Base-by-base conservation (phyloP, 2,797 vertebrate genomes). In the Intellagama lesueurii region DNA sequence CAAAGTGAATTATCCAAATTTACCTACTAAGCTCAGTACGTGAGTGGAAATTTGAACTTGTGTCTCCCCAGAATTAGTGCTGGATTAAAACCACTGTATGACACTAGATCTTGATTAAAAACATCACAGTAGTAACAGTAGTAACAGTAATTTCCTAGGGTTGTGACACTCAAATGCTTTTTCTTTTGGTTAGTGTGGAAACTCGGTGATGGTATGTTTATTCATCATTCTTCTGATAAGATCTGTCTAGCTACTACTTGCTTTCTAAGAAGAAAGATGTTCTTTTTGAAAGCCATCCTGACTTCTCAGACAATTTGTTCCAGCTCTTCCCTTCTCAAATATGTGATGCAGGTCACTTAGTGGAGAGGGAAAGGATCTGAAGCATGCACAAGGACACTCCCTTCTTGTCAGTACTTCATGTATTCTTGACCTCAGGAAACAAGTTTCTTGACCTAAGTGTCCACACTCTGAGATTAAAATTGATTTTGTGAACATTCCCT, bases 171-270 rank as follows among this genome's bases (percentile, higher is more conserved):
- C 4, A 24, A 35, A 35, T 81, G 7, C 35, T 11, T 47, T 28
- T 60, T 56, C 24, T 22, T 72, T 82, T 76, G n/a, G n/a, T 82
- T 86, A 28, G 26, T 86, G 44, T 4, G 75, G 47, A 49, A 40
- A 35, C 78, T 79, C 35, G 24, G 49, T 66, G 40, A 30, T 40
- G n/a, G 4, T 49, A 49, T 24, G 60, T 44, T 81, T 14, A 86
- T 86, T 66, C 86, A 75, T 83, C 84, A 77, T 76, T 86, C 60
- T 40, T 19, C 47, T 77, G 84, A 90, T 90, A 86, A 86, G 28
- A 86, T 82, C 79, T 82, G 60, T 81, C 60, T 68, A 69, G 69
- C 79, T 86, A 19, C 14, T 68, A n/a, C 56, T 76, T 69, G n/a
- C 81, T 88, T 87, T 90, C 84, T 90, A 90, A 82, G 85, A 90